Conservation (phyloP, 2,797 vertebrate species). For the Gymnocypris eckloni region DNA sequence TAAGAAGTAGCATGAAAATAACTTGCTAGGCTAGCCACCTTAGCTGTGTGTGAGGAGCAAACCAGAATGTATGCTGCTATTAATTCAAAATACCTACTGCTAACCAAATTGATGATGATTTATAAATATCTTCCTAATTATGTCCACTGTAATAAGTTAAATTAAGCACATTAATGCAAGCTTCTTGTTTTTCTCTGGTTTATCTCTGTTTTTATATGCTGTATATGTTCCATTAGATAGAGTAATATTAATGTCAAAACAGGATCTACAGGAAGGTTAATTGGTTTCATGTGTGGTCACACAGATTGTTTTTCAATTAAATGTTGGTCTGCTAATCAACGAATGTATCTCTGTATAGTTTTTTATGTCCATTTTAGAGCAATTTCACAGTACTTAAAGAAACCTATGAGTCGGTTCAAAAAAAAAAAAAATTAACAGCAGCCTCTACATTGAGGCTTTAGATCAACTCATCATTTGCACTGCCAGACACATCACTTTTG, state of each 20-base stretch:
- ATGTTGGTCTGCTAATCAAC: neutral
- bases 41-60: neutral
- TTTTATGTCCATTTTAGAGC: neutral
- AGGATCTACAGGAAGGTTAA: neutral
- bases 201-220: neutral
- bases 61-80: neutral
- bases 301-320: neutral
- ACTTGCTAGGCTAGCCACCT: neutral
- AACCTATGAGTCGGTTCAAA: neutral
- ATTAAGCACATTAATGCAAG: neutral
- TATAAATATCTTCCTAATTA: neutral
- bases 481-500: slow-evolving; percentile 32
- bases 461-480: slow-evolving; percentile 20
- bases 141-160: neutral
- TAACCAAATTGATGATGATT: slow-evolving; percentile 4
- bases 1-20: neutral
- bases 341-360: neutral
- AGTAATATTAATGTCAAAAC: neutral
- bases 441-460: neutral
- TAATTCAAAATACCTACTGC: neutral
- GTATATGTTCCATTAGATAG: neutral
- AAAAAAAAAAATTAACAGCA: neutral
- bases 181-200: neutral
- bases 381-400: neutral
- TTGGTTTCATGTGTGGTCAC: neutral